Conservation (phyloP, 2,113 vertebrate genomes). For the Scatophagus argus region DNA sequence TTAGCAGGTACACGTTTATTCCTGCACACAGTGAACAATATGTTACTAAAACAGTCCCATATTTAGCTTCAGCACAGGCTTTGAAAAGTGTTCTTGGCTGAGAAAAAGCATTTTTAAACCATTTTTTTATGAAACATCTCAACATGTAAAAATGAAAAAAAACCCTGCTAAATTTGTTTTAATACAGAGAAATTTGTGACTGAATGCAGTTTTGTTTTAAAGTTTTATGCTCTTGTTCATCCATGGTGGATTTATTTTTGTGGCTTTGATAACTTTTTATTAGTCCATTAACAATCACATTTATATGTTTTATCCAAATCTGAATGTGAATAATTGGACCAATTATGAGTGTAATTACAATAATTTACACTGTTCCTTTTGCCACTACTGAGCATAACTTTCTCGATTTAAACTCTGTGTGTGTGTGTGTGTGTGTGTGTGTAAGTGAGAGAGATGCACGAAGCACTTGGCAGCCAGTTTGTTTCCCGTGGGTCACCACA, state of each 20-base stretch:
- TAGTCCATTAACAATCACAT: no score
- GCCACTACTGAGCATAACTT: not conserved
- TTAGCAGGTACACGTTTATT: not conserved
- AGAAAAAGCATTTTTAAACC: not conserved
- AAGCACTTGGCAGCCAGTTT: conserved; percentile 25
- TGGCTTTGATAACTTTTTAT: not conserved
- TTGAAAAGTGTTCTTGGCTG: not conserved
- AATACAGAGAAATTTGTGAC: not conserved
- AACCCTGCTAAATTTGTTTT: not conserved
- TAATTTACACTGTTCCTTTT: not conserved
- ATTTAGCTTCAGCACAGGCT: not conserved
- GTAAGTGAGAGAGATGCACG: conserved; percentile 1
- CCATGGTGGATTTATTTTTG: not conserved
- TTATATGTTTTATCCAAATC: not conserved
- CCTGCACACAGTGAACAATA: not conserved
- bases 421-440: not conserved
- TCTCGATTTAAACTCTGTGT: not conserved
- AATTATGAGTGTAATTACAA: not conserved
- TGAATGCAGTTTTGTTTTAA: not conserved
- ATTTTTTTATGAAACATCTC: no score
- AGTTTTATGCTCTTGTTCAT: not conserved
- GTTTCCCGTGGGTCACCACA: conserved; percentile 45
- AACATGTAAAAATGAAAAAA: not conserved
- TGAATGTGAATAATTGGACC: not conserved
- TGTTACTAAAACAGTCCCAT: not conserved